Base-by-base conservation (phyloP, 2,888 invertebrate species). In the Limnephilus rhombicus region DNA sequence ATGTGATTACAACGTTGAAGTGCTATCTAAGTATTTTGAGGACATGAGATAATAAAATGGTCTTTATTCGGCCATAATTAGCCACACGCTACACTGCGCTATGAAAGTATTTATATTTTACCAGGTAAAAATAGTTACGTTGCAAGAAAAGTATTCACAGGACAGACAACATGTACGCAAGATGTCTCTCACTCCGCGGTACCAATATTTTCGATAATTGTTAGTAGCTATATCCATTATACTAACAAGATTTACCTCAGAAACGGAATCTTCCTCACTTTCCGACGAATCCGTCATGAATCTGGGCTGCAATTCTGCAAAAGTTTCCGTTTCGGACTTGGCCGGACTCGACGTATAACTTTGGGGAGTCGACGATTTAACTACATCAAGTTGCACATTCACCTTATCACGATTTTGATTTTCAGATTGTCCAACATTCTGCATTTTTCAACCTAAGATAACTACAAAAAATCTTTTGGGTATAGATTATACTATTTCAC, bases 261-360 rank as follows among this genome's bases (percentile, higher is more conserved):
- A 99, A 95, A 98, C 98, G 96, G 99, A 99, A 96, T 99, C 99
- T 96, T 99, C 99, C 96, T 99, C 99, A 96, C 98, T 99, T 97
- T 98, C 99, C 95, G 99, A 99, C 96, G 98, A 97, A 97, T 98
- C 98, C 96, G 98, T 98, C 97, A 98, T 98, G 97, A 97, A 98
- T 96, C 98, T 98, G 95, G 98, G 98, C 95, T 98, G 98, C 95
- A 97, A 96, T 96, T 98, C 98, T 95, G 98, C 97, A 96, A 97
- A 98, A 95, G 98, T 98, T 97, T 98, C 98, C 95, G 98, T 98
- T 97, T 98, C 98, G 95, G 98, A 98, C 96, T 98, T 98, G 95
- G 97, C 97, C 96, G 98, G 98, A 97, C 97, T 98, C 95, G 97
- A 97, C 97, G 97, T 97, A 96, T 97, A 97, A 96, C 98, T 98